These are phyloP conservation scores for Fabriciana adippe DNA, from an alignment of 2,888 invertebrate genomes.

Conservation along the genomic window DNA sequence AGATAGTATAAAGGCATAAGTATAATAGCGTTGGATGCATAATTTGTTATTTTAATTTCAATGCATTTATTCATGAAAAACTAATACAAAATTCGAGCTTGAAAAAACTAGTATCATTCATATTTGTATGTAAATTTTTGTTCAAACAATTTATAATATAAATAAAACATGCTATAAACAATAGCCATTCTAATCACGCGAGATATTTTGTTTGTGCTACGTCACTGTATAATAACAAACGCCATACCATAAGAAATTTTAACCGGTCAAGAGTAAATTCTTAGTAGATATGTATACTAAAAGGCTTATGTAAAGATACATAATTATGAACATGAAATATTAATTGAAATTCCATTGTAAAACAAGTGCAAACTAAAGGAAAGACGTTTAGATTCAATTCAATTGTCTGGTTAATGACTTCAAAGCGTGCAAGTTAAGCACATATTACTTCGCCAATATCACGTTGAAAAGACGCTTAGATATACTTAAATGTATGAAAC, in stretches of 20 bases:
- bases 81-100: not conserved
- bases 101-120: constrained; percentile 7
- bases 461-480: too few relatives aligned
- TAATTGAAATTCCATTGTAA: too few relatives aligned
- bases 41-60: constrained; percentile 17
- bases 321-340: too few relatives aligned
- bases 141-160: constrained; percentile 16
- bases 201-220: constrained; percentile 60
- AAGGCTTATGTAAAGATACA: not conserved
- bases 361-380: too few relatives aligned
- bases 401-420: too few relatives aligned
- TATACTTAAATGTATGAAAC: too few relatives aligned
- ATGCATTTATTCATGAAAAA: not conserved
- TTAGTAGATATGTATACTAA: not conserved
- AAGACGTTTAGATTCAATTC: too few relatives aligned
- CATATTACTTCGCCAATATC: too few relatives aligned
- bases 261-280: constrained; percentile 18
- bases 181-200: constrained; percentile 62
- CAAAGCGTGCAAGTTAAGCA: too few relatives aligned
- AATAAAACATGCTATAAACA: constrained; percentile 56
- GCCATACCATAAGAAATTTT: constrained; percentile 19
- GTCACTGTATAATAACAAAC: constrained; percentile 39
- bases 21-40: constrained; percentile 4
- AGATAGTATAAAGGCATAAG: not conserved
- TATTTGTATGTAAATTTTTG: constrained; percentile 13